Evolutionary conservation across 2,113 vertebrate genomes (phyloP).

Genomic region (Paraplagusia blochii): DNA sequence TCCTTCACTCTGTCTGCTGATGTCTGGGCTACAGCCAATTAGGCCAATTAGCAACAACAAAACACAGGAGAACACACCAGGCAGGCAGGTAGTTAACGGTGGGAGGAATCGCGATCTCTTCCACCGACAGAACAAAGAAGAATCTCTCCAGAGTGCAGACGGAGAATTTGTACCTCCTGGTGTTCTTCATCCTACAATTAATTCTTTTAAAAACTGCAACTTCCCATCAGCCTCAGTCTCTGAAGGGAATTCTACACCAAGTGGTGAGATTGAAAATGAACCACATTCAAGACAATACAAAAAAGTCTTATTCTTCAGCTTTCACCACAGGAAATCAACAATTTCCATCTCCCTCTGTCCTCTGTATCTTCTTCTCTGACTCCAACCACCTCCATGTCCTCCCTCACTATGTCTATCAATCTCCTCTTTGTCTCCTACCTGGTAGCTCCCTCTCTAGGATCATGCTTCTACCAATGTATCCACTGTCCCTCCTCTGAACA

Average conservation of each 20-base stretch:
- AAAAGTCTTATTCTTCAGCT: no score
- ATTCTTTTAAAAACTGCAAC: constrained; percentile 45
- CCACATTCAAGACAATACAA: constrained; percentile 35
- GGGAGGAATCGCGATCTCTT: constrained; percentile 76
- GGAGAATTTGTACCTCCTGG: constrained; percentile 66
- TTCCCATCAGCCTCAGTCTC: constrained; percentile 54
- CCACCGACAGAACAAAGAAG: constrained; percentile 65
- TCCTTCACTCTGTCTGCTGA: constrained; percentile 22
- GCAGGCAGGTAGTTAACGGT: constrained; percentile 70
- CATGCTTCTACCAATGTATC: no score
- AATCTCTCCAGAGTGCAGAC: constrained; percentile 65
- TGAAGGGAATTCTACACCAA: constrained; percentile 62
- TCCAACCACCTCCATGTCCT: no score
- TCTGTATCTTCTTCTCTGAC: no score
- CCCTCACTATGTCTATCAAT: no score
- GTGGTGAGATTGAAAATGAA: constrained; percentile 58
- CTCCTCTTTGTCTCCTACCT: no score
- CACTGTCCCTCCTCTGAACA: no score
- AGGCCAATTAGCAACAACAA: constrained; percentile 78
- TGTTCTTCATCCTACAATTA: constrained; percentile 68
- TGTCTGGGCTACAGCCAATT: constrained; percentile 74
- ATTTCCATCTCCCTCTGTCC: no score
- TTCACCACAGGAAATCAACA: no score
- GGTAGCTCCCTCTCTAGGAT: no score
- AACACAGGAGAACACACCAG: constrained; percentile 74